phyloP scores from a whole-genome alignment of 2,113 vertebrate species.

The Macrotis lagotis region DNA sequence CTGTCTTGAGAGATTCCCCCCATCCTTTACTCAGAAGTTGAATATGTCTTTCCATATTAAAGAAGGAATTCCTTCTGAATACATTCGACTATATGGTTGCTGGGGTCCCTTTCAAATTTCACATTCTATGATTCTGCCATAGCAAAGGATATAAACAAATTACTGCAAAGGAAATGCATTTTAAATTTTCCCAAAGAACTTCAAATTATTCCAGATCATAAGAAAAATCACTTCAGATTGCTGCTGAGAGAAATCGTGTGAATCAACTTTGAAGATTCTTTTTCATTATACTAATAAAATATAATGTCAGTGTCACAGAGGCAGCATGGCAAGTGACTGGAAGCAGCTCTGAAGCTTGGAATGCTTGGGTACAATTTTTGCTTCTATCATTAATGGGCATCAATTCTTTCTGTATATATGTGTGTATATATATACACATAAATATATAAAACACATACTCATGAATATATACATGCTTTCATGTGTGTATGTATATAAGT shows the following conservation, averaged over 20 bases:
- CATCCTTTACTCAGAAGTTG: neutral
- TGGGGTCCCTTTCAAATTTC: too few relatives aligned
- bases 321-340: neutral
- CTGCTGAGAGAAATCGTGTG: neutral
- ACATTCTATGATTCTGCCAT: neutral
- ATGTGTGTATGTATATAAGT: too few relatives aligned
- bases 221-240: neutral
- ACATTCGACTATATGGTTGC: neutral
- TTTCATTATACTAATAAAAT: neutral
- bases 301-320: neutral
- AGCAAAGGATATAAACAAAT: neutral
- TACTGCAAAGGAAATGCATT: neutral
- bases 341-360: neutral
- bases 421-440: too few relatives aligned
- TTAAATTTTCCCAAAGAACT: neutral
- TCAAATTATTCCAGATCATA: neutral
- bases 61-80: neutral
- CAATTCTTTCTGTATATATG: too few relatives aligned
- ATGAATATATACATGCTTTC: too few relatives aligned
- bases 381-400: neutral
- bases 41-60: neutral
- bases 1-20: too few relatives aligned
- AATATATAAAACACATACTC: too few relatives aligned
- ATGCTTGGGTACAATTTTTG: neutral
- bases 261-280: neutral